Base-by-base conservation (phyloP, 1,140 invertebrate genomes). In the Helicoverpa armigera region DNA sequence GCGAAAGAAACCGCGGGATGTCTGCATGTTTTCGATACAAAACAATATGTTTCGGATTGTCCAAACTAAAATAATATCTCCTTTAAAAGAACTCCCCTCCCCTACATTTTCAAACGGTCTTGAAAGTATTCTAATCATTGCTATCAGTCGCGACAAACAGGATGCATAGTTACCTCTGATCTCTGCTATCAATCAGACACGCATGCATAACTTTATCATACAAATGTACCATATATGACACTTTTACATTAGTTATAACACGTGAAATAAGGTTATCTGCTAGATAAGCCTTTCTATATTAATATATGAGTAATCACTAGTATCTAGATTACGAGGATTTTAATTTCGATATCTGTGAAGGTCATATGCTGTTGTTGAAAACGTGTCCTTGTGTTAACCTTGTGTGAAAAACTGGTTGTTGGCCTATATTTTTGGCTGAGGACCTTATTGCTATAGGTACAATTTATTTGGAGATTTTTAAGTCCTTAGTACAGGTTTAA, bases 121-220 rank as follows among this genome's bases (percentile, higher is more conserved):
- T n/a, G 12, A 23, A n/a, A 29, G 16, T 60, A 60, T 60, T 23
- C 5, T 60, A 29, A 60, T 18, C 16, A 23, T 29, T 18, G 1
- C 35, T 35, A 50, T 23, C 23, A 53, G 31, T 3, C 5, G 23
- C 14, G 10, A 61, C 65, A 79, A 85, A 85, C 83, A 85, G 83
- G 83, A 85, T 82, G 69, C 79, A 74, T 75, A 23, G 63, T 75
- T 67, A 82, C 78, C 81, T 80, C 74, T 82, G 83, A 80, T 61
- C 81, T 56, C 18, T 79, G 70, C 50, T 82, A 80, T 78, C 75
- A 43, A 14, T 29, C 11, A n/a, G 23, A 56, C 63, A 10, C 43
- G 35, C 35, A 16, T 43, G 80, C 65, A 73, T 73, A 16, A 18
- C n/a, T 10, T 67, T 67, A 54, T 54, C 53, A 14, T 0, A 54